Evolutionary conservation across 2,797 vertebrate species (phyloP).

Genomic region (Coccyzus lansbergi): DNA sequence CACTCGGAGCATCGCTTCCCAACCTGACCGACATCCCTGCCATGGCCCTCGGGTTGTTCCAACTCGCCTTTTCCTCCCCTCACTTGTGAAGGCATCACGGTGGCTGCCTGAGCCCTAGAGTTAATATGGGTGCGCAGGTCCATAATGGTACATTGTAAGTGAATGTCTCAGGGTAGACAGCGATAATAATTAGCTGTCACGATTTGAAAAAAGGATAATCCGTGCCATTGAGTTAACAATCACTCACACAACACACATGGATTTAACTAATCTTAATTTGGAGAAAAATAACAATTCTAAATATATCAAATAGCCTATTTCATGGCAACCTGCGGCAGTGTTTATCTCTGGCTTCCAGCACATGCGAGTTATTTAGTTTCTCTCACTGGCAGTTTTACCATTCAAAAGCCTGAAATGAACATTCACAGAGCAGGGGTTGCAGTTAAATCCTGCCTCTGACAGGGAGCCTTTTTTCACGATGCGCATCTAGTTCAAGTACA

Average conservation of each 20-base stretch:
- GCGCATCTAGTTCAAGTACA: constrained; percentile 25
- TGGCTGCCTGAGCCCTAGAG: constrained; percentile 56
- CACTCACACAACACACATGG: constrained; percentile 75
- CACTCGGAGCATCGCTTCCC: neutral
- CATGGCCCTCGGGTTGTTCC: neutral
- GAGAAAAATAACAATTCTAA: constrained; percentile 82
- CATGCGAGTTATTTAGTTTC: constrained; percentile 64
- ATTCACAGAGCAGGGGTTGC: constrained; percentile 54
- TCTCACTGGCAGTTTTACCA: constrained; percentile 71
- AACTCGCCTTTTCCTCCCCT: neutral
- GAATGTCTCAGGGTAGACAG: constrained; percentile 71
- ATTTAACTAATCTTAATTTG: constrained; percentile 84
- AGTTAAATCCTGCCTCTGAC: constrained; percentile 59
- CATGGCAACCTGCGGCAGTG: constrained; percentile 68
- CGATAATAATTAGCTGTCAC: constrained; percentile 81
- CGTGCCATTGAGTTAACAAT: constrained; percentile 77
- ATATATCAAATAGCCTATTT: constrained; percentile 77
- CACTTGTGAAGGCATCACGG: constrained; percentile 20
- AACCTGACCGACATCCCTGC: neutral
- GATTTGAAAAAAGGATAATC: constrained; percentile 78
- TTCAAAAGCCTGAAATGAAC: constrained; percentile 69
- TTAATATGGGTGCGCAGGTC: constrained; percentile 57
- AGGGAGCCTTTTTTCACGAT: constrained; percentile 47
- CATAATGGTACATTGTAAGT: constrained; percentile 68
- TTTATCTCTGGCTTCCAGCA: constrained; percentile 80